Evolutionary conservation across 2,888 invertebrate genomes (phyloP).

Genomic region (Aphidius colemani): DNA sequence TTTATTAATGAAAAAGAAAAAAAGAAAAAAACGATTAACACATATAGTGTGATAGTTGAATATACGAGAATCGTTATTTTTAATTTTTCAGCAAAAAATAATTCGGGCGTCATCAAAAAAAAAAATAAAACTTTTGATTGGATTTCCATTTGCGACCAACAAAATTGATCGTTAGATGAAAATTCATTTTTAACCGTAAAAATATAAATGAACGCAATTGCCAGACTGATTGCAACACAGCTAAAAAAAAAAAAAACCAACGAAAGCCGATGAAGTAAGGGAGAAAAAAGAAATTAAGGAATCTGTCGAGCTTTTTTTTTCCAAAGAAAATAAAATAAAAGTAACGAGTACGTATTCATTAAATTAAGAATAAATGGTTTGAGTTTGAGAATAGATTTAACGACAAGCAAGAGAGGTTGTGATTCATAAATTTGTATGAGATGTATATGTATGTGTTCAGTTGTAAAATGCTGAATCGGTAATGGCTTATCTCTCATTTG

Average conservation of each 20-base stretch:
- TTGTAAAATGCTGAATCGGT: conserved; percentile 42
- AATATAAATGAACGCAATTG: too few species aligned
- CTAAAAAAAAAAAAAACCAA: neutral
- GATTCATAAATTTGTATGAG: conserved; percentile 27
- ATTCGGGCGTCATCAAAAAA: too few species aligned
- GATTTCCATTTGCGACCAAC: conserved; percentile 16
- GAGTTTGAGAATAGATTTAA: too few species aligned
- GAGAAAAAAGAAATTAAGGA: neutral
- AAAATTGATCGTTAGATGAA: conserved; percentile 23
- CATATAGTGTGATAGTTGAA: neutral
- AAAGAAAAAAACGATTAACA: neutral
- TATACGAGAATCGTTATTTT: too few species aligned
- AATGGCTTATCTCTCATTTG: conserved; percentile 43
- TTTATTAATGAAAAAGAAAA: neutral
- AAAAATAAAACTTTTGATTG: conserved; percentile 17
- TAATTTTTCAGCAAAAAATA: too few species aligned
- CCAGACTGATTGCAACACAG: neutral
- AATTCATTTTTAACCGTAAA: too few species aligned
- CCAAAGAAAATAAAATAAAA: conserved; percentile 3
- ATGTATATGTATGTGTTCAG: conserved; percentile 26
- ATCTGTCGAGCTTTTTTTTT: neutral
- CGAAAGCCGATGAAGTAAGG: neutral
- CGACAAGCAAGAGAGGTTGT: conserved; percentile 11
- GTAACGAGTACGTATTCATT: conserved; percentile 25
- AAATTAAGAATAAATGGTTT: neutral